These are phyloP conservation scores for Chironomus riparius DNA, from an alignment of 2,888 invertebrate species.

Conservation along the genomic window DNA sequence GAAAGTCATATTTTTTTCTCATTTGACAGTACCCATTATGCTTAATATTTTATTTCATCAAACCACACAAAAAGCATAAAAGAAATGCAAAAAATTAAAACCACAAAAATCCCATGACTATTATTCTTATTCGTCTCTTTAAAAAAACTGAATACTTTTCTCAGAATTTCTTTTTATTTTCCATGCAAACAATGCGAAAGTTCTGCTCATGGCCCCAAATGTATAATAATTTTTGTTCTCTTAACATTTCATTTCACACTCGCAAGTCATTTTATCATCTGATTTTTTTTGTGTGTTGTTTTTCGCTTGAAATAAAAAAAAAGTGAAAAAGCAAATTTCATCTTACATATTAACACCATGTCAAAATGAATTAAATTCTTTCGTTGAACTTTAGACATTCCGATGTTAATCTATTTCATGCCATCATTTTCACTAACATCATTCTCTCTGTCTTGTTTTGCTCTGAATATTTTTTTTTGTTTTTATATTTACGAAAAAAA, in stretches of 20 bases:
- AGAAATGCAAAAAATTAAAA: not conserved
- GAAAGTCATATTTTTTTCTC: no score
- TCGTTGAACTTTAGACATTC: not conserved
- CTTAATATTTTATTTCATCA: not conserved
- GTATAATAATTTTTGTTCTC: slow-evolving; percentile 8
- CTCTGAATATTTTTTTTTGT: no score
- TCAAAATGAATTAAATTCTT: slow-evolving; percentile 7
- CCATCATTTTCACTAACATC: not conserved
- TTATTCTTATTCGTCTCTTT: not conserved
- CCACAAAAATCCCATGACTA: not conserved
- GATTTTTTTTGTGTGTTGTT: no score
- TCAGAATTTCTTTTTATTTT: no score
- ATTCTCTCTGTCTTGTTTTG: no score
- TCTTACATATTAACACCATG: slow-evolving; percentile 12
- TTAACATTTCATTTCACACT: slow-evolving; percentile 7
- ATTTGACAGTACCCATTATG: no score
- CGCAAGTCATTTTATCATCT: not conserved
- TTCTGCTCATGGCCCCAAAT: not conserved
- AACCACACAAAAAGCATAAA: no score
- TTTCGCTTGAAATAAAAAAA: no score
- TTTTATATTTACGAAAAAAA: no score
- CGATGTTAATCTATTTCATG: not conserved
- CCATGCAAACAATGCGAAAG: no score
- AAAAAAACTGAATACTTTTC: not conserved
- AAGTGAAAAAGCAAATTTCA: not conserved